Conservation (phyloP, 2,888 invertebrate genomes). For the Polyploca ridens region DNA sequence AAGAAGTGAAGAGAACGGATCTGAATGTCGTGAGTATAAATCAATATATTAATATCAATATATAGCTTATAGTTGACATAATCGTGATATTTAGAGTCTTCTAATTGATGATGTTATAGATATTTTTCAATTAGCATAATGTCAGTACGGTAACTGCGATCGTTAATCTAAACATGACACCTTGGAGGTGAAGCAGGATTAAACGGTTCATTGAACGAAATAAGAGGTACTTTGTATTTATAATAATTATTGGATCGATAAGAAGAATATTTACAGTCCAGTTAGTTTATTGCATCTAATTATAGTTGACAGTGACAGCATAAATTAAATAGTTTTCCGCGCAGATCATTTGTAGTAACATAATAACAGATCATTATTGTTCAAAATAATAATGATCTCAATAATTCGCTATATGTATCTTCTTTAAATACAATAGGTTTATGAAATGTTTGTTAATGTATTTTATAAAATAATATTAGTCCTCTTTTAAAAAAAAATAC, state of each 20-base stretch:
- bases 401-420: neutral
- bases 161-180: slow-evolving; percentile 33
- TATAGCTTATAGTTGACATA: slow-evolving; percentile 17
- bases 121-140: neutral
- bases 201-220: slow-evolving; percentile 57
- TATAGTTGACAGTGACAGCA: slow-evolving; percentile 37
- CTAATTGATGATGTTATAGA: neutral
- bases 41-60: slow-evolving; percentile 18
- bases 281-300: slow-evolving; percentile 43
- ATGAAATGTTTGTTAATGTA: too few relatives aligned
- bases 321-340: slow-evolving; percentile 25
- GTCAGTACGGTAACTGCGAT: slow-evolving; percentile 1
- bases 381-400: neutral
- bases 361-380: neutral
- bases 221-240: slow-evolving; percentile 48
- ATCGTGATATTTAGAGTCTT: slow-evolving; percentile 16
- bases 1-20: slow-evolving; percentile 85
- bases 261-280: slow-evolving; percentile 45
- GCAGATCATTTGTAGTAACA: slow-evolving; percentile 9
- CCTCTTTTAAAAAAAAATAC: neutral
- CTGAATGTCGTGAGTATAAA: slow-evolving; percentile 61
- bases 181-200: slow-evolving; percentile 38
- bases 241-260: slow-evolving; percentile 47
- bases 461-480: neutral
- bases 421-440: neutral